These are phyloP conservation scores for Nylanderia fulva DNA, from an alignment of 1,140 invertebrate genomes.

Conservation along the genomic window DNA sequence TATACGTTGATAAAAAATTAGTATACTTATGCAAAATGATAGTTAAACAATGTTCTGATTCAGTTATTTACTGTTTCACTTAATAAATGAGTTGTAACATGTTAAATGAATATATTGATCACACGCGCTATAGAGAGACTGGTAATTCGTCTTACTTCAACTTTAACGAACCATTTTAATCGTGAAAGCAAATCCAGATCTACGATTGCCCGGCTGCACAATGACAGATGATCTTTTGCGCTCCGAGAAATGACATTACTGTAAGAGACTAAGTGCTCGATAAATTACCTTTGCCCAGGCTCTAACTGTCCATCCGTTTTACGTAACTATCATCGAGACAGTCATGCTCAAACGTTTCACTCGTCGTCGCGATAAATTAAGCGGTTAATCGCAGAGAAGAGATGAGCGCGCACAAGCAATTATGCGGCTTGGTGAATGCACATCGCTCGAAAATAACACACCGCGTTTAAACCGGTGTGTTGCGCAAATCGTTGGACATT, in stretches of 20 bases:
- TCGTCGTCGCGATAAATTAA: constrained; percentile 52
- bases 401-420: constrained; percentile 26
- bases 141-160: constrained; percentile 52
- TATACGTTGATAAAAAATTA: not conserved
- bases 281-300: constrained; percentile 41
- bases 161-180: constrained; percentile 44
- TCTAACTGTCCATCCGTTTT: constrained; percentile 49
- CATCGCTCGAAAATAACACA: constrained; percentile 34
- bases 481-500: constrained; percentile 28
- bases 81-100: not conserved
- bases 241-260: constrained; percentile 45
- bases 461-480: constrained; percentile 6
- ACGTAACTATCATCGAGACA: constrained; percentile 30
- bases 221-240: constrained; percentile 51
- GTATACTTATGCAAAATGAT: not conserved
- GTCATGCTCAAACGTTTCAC: constrained; percentile 36
- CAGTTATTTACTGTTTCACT: not conserved
- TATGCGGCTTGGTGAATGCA: constrained; percentile 27
- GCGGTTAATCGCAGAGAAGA: constrained; percentile 36
- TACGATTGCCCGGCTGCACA: constrained; percentile 36
- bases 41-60: too few species aligned
- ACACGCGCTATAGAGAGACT: not conserved
- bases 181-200: constrained; percentile 49
- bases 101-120: constrained; percentile 25
- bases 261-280: constrained; percentile 50